Percentiles rank a stretch among this genome's conserved stretches.
phyloP scores from a whole-genome alignment of 2,113 vertebrate species.

The Eira barbara region DNA sequence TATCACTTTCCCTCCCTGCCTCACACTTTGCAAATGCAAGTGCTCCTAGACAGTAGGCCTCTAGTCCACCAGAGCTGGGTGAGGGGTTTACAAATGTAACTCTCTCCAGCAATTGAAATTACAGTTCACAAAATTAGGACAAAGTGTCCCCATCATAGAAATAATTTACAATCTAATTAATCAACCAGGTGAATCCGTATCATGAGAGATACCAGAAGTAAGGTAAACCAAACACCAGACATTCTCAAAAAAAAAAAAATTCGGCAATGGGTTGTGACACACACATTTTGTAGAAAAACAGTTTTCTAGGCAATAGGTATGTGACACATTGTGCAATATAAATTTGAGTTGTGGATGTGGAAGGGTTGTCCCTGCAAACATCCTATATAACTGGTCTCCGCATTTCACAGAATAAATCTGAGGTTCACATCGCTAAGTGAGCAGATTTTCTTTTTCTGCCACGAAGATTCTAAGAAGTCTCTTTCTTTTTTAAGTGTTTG shows the following conservation, averaged over 20 bases:
- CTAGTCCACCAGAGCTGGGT: neutral
- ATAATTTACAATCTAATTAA: neutral
- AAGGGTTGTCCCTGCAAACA: neutral
- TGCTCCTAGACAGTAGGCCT: neutral
- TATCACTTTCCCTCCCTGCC: neutral
- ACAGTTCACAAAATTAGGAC: neutral
- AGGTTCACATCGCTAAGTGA: neutral
- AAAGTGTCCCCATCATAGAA: neutral
- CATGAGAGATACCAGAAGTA: neutral
- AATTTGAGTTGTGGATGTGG: neutral
- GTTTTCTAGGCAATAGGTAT: neutral
- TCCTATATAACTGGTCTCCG: neutral
- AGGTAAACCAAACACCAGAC: neutral
- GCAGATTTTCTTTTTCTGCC: neutral
- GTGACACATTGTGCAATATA: neutral
- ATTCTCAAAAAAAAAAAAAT: neutral
- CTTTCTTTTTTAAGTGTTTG: neutral
- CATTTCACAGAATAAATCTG: neutral
- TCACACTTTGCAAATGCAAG: neutral
- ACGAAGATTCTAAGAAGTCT: neutral
- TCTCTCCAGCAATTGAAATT: neutral
- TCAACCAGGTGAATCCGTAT: neutral
- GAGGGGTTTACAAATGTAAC: neutral
- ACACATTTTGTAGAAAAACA: neutral
- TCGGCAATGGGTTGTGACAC: neutral